Percentiles rank a stretch among this genome's conserved stretches.
phyloP scores from a whole-genome alignment of 2,888 invertebrate species.

The Trichopoda pennipes region DNA sequence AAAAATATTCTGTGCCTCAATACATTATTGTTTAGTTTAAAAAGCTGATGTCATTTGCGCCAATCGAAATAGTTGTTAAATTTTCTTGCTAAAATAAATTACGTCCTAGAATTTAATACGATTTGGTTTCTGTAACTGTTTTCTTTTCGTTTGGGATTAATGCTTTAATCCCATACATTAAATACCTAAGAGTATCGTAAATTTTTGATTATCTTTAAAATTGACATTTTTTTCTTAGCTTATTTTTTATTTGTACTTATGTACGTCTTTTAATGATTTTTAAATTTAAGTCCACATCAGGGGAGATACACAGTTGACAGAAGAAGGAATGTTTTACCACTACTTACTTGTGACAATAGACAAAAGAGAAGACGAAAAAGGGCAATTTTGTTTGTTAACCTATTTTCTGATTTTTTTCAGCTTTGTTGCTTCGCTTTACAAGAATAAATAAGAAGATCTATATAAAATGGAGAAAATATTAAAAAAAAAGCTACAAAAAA shows the following conservation, averaged over 20 bases:
- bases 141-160: background rate
- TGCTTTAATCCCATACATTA: slow-evolving; percentile 43
- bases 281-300: slow-evolving; percentile 23
- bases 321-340: slow-evolving; percentile 11
- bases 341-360: slow-evolving; percentile 24
- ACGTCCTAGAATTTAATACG: slow-evolving; percentile 29
- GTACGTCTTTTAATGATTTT: slow-evolving; percentile 26
- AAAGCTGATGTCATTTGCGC: slow-evolving; percentile 54
- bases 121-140: slow-evolving; percentile 19
- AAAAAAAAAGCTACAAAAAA: slow-evolving; percentile 41
- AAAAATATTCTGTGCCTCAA: slow-evolving; percentile 8
- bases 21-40: background rate
- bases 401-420: slow-evolving; percentile 47
- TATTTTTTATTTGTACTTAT: background rate
- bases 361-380: slow-evolving; percentile 18
- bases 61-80: slow-evolving; percentile 47
- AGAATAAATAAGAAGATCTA: slow-evolving; percentile 22
- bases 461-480: slow-evolving; percentile 16
- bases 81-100: slow-evolving; percentile 52
- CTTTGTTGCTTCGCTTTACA: slow-evolving; percentile 47
- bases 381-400: slow-evolving; percentile 63
- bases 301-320: background rate
- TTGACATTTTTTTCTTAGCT: slow-evolving; percentile 37
- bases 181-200: slow-evolving; percentile 59
- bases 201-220: slow-evolving; percentile 63